Conservation (phyloP, 2,888 invertebrate species). For the Apotomis capreana region DNA sequence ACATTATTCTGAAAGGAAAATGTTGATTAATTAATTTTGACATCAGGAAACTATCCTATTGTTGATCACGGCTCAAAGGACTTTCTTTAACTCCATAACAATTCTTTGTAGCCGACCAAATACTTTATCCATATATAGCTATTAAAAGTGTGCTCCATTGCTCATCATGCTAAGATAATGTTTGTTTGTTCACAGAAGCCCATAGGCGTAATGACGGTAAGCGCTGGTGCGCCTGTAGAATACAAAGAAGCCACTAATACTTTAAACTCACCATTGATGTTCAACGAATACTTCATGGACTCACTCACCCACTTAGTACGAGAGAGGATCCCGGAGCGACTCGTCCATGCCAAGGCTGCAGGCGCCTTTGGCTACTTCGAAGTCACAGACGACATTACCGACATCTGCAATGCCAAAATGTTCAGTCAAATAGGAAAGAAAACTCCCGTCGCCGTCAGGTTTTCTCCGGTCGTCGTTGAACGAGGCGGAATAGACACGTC, state of each 20-base stretch:
- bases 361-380: conserved; percentile 94
- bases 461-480: conserved; percentile 92
- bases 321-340: conserved; percentile 95
- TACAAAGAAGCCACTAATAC: conserved; percentile 87
- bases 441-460: conserved; percentile 90
- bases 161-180: neutral
- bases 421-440: conserved; percentile 89
- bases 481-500: conserved; percentile 93
- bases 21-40: no score
- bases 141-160: no score
- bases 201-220: conserved; percentile 86
- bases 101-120: no score
- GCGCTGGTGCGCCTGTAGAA: conserved; percentile 89
- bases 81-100: no score
- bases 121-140: no score
- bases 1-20: no score
- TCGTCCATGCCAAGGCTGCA: conserved; percentile 96
- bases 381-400: conserved; percentile 90
- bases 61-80: no score
- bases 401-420: conserved; percentile 89
- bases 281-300: conserved; percentile 90
- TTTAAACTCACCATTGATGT: conserved; percentile 89
- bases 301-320: conserved; percentile 90
- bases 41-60: no score
- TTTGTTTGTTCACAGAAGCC: conserved; percentile 67